Conservation (phyloP, 2,888 invertebrate species). For the Amphipyra berbera region DNA sequence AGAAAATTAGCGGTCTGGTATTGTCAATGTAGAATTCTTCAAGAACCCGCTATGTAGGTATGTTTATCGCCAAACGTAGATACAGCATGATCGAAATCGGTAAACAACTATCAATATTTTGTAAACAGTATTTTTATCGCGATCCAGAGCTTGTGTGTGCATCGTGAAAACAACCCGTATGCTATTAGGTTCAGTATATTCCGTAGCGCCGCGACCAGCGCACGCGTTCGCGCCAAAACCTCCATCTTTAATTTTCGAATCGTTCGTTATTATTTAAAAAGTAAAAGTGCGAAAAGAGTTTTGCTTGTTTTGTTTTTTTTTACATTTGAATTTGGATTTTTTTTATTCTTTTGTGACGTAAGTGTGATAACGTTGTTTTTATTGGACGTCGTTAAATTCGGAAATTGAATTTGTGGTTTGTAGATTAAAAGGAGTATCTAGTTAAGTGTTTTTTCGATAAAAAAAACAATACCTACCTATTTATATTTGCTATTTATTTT, state of each 20-base stretch:
- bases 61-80: slow-evolving; percentile 7
- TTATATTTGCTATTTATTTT: too few species aligned
- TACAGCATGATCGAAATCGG: neutral
- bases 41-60: neutral
- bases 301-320: neutral
- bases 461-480: neutral
- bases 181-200: slow-evolving; percentile 18
- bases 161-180: slow-evolving; percentile 24
- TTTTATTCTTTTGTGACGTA: neutral
- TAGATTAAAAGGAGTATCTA: neutral
- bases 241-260: slow-evolving; percentile 31
- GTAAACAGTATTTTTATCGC: slow-evolving; percentile 32
- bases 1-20: neutral
- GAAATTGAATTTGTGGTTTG: slow-evolving; percentile 13
- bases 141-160: slow-evolving; percentile 7
- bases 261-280: slow-evolving; percentile 16
- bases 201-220: slow-evolving; percentile 11
- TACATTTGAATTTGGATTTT: neutral
- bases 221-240: slow-evolving; percentile 32
- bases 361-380: neutral
- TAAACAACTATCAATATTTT: slow-evolving; percentile 19
- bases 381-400: slow-evolving; percentile 8
- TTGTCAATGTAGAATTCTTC: neutral
- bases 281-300: slow-evolving; percentile 12
- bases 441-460: neutral